A percentile compares a stretch with the other conserved stretches of the same genome.
Evolutionary conservation across 2,113 vertebrate species (phyloP).

Genomic region (Prinia subflava): DNA sequence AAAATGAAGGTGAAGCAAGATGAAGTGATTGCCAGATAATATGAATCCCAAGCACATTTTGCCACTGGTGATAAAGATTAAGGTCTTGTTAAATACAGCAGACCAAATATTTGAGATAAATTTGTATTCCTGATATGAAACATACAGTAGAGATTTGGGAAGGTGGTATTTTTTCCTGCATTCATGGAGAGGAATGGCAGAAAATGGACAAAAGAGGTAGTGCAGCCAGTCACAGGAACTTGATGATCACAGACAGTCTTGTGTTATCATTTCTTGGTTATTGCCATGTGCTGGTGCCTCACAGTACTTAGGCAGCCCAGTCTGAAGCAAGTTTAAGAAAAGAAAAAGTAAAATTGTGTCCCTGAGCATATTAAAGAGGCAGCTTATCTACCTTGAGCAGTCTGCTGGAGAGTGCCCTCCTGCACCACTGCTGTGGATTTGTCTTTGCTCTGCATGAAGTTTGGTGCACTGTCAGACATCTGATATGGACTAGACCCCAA

Average conservation of each 20-base stretch:
- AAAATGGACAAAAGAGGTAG: not conserved
- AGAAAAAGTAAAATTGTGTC: not conserved
- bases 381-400: not conserved
- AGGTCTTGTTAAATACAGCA: not conserved
- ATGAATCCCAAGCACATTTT: not conserved
- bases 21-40: not conserved
- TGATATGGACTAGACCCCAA: not conserved
- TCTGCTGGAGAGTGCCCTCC: not conserved
- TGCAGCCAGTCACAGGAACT: not conserved
- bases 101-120: not conserved
- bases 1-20: not conserved
- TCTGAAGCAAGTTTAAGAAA: not conserved
- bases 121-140: not conserved
- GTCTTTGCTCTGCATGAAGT: not conserved
- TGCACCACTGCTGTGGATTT: not conserved
- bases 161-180: fast-evolving
- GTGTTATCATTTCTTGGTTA: not conserved
- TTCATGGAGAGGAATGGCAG: not conserved
- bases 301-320: not conserved
- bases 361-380: not conserved
- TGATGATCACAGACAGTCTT: not conserved
- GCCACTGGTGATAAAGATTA: not conserved
- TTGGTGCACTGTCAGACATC: not conserved
- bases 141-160: not conserved
- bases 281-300: not conserved